A percentile compares a stretch with the other conserved stretches of the same genome.
Conservation (phyloP, 2,888 invertebrate species). For the Tachina lurida region DNA sequence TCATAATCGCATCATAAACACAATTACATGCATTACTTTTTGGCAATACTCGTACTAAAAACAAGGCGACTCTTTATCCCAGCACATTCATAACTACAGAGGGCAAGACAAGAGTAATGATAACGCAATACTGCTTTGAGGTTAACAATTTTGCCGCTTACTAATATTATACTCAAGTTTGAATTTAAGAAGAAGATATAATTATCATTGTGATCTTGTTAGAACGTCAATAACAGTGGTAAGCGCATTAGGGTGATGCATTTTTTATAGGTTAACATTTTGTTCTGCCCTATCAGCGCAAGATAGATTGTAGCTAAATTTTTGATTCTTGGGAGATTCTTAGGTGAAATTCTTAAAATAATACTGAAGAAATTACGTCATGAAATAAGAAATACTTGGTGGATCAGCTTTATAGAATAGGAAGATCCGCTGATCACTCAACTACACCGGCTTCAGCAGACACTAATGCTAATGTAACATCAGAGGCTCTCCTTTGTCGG, state of each 20-base stretch:
- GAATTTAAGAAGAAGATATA: conserved; percentile 16
- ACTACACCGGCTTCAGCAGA: too few relatives aligned
- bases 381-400: too few relatives aligned
- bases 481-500: too few relatives aligned
- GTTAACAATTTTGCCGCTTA: conserved; percentile 76
- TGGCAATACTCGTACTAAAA: conserved; percentile 25
- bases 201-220: conserved; percentile 63
- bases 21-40: conserved; percentile 47
- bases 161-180: conserved; percentile 18
- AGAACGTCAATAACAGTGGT: conserved; percentile 45
- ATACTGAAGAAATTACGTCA: too few relatives aligned
- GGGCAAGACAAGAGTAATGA: conserved; percentile 48
- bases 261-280: background rate
- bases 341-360: too few relatives aligned
- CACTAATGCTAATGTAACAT: too few relatives aligned
- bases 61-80: conserved; percentile 26
- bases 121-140: conserved; percentile 52
- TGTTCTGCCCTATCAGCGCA: too few relatives aligned
- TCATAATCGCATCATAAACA: conserved; percentile 76
- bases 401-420: too few relatives aligned
- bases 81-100: conserved; percentile 34
- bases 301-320: too few relatives aligned
- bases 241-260: background rate
- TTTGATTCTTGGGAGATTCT: too few relatives aligned
- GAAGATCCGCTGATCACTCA: too few relatives aligned